Evolutionary conservation across 2,797 vertebrate genomes (phyloP), one percentile per base, ranked within the genome.

Genomic region (Amphiprion clarkii): DNA sequence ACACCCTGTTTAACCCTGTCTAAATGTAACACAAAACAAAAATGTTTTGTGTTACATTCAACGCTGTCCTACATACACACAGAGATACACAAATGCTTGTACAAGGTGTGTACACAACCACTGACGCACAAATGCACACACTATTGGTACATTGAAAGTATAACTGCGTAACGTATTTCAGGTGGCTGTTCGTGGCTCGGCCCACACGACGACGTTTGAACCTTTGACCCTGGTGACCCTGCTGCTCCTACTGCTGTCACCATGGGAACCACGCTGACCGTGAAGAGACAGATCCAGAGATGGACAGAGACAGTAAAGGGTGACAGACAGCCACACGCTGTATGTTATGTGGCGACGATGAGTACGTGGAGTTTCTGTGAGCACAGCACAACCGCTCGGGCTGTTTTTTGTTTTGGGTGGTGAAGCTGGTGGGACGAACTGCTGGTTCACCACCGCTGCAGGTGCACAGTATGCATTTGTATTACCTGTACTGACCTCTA

Each of bases 401-500:
- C 70, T 74, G 70, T 54, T 85, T 74, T 36, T 36, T 33, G 33
- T 60, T 65, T 31, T 21, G 36, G 54, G 55, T 46, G 58, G 21
- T 6, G 6, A 17, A 10, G 67, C 62, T 49, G 59, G 27, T 68
- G 74, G 63, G 66, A 82, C 68, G 23, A 48, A 68, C 72, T 82
- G 67, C 60, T 49, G 54, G 46, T 66, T 69, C 76, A 42, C 67
- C 64, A 71, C 79, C 66, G 64, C n/a, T 70, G 57, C 67, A 76
- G 71, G 75, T 82, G 78, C 60, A 64, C 74, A 71, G 68, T 64
- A 67, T 81, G 65, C 58, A 62, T 87, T 66, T 83, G 25, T 83
- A 72, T 90, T 72, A 85, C 83, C 70, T 88, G 73, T 87, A 89
- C 91, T 92, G 78, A 94, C 88, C 76, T 88, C 87, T 83, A 70